Evolutionary conservation across 35 echinoderm and acorn worm genomes (phyloP).

Genomic region (Ptychodera flava): DNA sequence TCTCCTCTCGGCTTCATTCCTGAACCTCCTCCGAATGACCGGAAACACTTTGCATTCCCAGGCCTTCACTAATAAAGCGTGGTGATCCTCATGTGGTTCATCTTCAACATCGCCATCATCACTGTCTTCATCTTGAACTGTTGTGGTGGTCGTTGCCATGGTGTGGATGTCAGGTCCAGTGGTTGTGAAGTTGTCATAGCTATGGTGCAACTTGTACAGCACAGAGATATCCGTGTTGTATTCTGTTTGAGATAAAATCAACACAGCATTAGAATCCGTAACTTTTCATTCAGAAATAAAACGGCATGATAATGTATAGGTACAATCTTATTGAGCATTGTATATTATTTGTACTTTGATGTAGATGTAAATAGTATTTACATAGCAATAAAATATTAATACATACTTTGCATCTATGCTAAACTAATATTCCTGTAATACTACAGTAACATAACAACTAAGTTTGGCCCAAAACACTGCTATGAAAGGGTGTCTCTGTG

Average conservation of each 20-base stretch:
- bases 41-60: conserved; percentile 80
- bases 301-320: no score
- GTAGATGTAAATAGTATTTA: no score
- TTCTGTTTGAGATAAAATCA: conserved; percentile 15
- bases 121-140: conserved; percentile 29
- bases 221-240: conserved; percentile 42
- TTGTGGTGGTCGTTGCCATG: conserved; percentile 4
- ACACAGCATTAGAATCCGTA: not conserved
- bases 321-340: no score
- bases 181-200: conserved; percentile 60
- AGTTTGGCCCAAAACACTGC: no score
- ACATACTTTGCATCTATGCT: no score
- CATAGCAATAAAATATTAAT: no score
- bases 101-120: conserved; percentile 65
- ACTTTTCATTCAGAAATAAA: no score
- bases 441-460: no score
- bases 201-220: conserved; percentile 44
- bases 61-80: conserved; percentile 57
- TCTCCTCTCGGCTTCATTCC: conserved; percentile 64
- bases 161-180: conserved; percentile 44
- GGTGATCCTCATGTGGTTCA: conserved; percentile 60
- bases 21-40: conserved; percentile 60
- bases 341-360: no score
- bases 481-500: no score
- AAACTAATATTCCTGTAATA: no score